Base-by-base conservation (phyloP, 2,113 vertebrate species). In the Rhynchomys soricoides region DNA sequence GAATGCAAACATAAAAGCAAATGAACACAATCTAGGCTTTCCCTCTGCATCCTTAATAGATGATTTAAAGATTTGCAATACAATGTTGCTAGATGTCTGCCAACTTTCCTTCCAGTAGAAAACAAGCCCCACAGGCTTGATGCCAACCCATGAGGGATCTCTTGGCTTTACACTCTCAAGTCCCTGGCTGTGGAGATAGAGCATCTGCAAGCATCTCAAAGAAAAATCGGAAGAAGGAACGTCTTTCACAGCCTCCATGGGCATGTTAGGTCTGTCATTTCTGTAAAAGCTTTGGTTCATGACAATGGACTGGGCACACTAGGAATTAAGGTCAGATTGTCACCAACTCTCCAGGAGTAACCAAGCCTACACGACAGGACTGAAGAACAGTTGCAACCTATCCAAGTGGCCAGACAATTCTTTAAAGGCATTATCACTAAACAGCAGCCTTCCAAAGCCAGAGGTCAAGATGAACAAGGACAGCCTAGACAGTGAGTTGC, bases 391-490 rank as follows among this genome's bases (percentile, higher is more conserved):
- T 78, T 64, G 19, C 66, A 52, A 37, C 48, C 78, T 74, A 70
- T 73, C 78, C 37, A 15, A 64, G 83, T 24, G 83, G 52, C 82
- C n/a, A 1, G 73, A 48, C 31, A 45, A 4, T 71, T 48, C 40
- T 94, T 74, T 78, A 64, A 34, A 89, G 78, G 86, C n/a, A 68
- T 6, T 4, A 19, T 55, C 75, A 31, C 55, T 85, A 88, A 91
- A 94, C 37, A 10, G 75, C 40, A 97, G 91, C 40, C 91, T 40
- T 57, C 91, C 86, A 71, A 57, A 70, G 94, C 92, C 93, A 82
- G 52, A 50, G 97, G 96, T 97, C 95, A 97, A 89, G 71, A 96
- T 5, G 85, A 92, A n/a, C 93, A 97, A 89, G 55, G 96, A 70
- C 22, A 91, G 34, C 2, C 34, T 15, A 66, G 95, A n/a, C 66